Evolutionary conservation across 2,888 invertebrate species (phyloP).

Genomic region (Globia sparganii): DNA sequence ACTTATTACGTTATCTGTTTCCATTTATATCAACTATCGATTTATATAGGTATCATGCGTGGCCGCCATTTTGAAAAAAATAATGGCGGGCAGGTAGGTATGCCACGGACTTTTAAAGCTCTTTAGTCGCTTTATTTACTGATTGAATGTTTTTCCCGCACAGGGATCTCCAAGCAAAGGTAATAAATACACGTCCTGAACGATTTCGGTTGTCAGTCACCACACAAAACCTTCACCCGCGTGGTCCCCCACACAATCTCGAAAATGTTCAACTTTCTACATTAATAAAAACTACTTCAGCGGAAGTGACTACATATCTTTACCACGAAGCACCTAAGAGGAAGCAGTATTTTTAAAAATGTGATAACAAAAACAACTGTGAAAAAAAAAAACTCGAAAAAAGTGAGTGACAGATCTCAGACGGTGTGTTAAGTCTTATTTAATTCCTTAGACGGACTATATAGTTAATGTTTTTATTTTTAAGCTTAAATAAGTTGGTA

Average conservation of each 20-base stretch:
- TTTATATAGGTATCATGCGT: too few relatives aligned
- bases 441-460: constrained; percentile 82
- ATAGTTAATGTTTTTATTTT: constrained; percentile 70
- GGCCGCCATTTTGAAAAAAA: not conserved
- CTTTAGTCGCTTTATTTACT: not conserved
- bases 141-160: constrained; percentile 35
- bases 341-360: constrained; percentile 86
- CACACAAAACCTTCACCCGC: constrained; percentile 78
- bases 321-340: constrained; percentile 77
- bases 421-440: constrained; percentile 83
- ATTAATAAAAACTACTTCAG: constrained; percentile 53
- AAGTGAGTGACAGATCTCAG: constrained; percentile 90
- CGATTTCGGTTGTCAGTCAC: constrained; percentile 81
- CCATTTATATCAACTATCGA: not conserved
- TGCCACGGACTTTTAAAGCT: not conserved
- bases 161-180: constrained; percentile 85
- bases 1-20: not conserved
- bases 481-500: constrained; percentile 71
- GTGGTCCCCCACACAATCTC: constrained; percentile 72
- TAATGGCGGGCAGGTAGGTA: not conserved
- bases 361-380: constrained; percentile 87
- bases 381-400: constrained; percentile 81
- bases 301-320: constrained; percentile 70
- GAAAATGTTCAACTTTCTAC: constrained; percentile 69
- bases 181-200: constrained; percentile 84